Evolutionary conservation across 2,888 invertebrate species (phyloP).

Genomic region (Gandaritis pyraliata): DNA sequence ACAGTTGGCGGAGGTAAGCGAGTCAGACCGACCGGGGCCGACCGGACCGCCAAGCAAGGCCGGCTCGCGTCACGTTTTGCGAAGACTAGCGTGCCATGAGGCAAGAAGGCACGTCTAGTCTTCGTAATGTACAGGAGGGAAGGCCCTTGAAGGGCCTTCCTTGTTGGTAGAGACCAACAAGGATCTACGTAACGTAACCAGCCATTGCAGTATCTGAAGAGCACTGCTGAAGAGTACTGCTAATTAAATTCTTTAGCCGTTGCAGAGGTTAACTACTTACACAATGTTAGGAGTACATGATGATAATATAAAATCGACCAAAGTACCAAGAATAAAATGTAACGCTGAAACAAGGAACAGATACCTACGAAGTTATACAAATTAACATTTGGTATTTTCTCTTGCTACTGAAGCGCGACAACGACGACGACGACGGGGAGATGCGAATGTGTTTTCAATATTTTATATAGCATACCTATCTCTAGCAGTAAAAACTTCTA

Average conservation of each 20-base stretch:
- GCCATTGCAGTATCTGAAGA: conserved; percentile 62
- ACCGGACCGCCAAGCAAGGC: conserved; percentile 78
- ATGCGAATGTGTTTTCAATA: conserved; percentile 15
- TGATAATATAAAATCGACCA: too few species aligned
- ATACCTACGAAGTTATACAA: conserved; percentile 13
- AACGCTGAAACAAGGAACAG: conserved; percentile 9
- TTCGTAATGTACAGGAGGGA: too few species aligned
- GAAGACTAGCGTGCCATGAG: conserved; percentile 77
- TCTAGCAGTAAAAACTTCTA: conserved; percentile 15
- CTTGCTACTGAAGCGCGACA: conserved; percentile 41
- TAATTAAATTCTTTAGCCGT: too few species aligned
- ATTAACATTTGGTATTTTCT: conserved; percentile 59
- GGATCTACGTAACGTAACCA: conserved; percentile 60
- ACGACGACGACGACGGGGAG: conserved; percentile 3
- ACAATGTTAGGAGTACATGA: too few species aligned
- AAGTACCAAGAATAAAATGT: neutral
- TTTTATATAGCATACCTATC: conserved; percentile 15
- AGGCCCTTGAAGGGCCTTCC: too few species aligned
- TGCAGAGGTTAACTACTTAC: too few species aligned
- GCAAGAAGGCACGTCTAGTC: too few species aligned
- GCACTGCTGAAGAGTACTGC: too few species aligned
- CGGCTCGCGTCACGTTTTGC: conserved; percentile 77
- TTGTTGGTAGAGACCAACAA: too few species aligned
- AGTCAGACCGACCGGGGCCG: conserved; percentile 67
- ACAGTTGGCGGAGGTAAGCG: conserved; percentile 59